A percentile compares a stretch with the other conserved stretches of the same genome.
phyloP scores from a whole-genome alignment of 30 jellyfish, hydroid and myxozoan species.

The Aurelia sp. region DNA sequence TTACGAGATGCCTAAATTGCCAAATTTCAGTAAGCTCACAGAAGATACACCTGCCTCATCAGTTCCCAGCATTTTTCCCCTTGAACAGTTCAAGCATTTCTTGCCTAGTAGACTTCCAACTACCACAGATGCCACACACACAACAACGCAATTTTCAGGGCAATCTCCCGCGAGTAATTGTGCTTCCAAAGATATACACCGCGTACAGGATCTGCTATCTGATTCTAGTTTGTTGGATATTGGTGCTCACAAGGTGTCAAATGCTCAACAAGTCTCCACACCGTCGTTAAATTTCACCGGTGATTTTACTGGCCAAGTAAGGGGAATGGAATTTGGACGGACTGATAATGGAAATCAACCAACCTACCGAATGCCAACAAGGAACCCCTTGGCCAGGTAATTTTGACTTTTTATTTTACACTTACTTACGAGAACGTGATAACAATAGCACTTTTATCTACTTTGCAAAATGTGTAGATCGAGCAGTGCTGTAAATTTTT shows the following conservation, averaged over 20 bases:
- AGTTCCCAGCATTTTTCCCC: conserved; percentile 12
- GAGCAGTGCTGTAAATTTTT: no score
- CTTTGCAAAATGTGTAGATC: no score
- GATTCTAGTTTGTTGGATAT: conserved; percentile 38
- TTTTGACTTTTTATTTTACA: no score
- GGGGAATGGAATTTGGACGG: conserved; percentile 52
- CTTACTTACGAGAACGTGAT: no score
- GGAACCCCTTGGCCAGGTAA: conserved; percentile 29
- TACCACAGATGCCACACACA: conserved; percentile 14
- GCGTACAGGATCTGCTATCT: conserved; percentile 39
- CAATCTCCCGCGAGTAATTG: conserved; percentile 5
- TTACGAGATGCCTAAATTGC: neutral
- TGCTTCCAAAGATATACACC: conserved; percentile 35
- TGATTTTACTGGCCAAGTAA: conserved; percentile 57
- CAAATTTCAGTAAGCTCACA: conserved; percentile 4
- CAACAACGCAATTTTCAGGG: conserved; percentile 18
- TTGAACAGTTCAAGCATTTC: conserved; percentile 33
- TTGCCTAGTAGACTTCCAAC: conserved; percentile 15
- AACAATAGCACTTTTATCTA: no score
- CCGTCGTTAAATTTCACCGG: conserved; percentile 17
- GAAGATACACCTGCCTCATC: conserved; percentile 3
- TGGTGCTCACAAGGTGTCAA: conserved; percentile 10
- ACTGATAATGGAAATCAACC: conserved; percentile 12
- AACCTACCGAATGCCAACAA: conserved; percentile 11
- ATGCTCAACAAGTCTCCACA: neutral